Evolutionary conservation across 2,797 vertebrate genomes (phyloP), one percentile per base, ranked within the genome.

Genomic region (Spea hammondii): DNA sequence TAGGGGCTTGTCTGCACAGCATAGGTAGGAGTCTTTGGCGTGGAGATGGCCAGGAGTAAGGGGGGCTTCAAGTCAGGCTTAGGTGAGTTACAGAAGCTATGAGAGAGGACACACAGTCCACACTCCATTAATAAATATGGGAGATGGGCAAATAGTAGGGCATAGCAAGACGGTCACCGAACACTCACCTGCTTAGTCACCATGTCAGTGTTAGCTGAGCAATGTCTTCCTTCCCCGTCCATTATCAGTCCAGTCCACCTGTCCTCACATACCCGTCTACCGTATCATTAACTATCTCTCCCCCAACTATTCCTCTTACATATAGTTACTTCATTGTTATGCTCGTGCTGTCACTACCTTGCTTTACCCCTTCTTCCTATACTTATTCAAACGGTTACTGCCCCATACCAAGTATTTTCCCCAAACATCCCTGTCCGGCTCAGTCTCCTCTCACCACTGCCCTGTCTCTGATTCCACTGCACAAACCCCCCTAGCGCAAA

Each of bases 161-260:
- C 48, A 45, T 12, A 8, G 46, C 55, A 5, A 47, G 32, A 47
- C 8, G 64, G 17, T 17, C 6, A 8, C 14, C 0, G 6, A 5
- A 11, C 45, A 13, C 78, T 74, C 50, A 79, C 78, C 78, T 74
- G 67, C 12, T 75, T 45, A 11, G 54, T 70, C 72, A 70, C 32
- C 32, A 32, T 67, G 44, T 9, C 14, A 44, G 57, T 65, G 17
- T 11, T 50, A 13, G 65, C 72, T 32, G 78, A 74, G 65, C 62
- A 65, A 32, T 47, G 12, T 64, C 78, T 70, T 79, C 65, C 72
- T 74, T 65, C 66, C 72, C 47, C 8, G 7, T 79, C 78, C 78
- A 69, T 74, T 73, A 12, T 74, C 44, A 66, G 44, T 46, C 4
- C 47, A 55, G 65, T 8, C 80, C 78, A 14, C 48, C 51, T 44